Evolutionary conservation across 2,888 invertebrate species (phyloP).

Genomic region (Ceraclea dissimilis): DNA sequence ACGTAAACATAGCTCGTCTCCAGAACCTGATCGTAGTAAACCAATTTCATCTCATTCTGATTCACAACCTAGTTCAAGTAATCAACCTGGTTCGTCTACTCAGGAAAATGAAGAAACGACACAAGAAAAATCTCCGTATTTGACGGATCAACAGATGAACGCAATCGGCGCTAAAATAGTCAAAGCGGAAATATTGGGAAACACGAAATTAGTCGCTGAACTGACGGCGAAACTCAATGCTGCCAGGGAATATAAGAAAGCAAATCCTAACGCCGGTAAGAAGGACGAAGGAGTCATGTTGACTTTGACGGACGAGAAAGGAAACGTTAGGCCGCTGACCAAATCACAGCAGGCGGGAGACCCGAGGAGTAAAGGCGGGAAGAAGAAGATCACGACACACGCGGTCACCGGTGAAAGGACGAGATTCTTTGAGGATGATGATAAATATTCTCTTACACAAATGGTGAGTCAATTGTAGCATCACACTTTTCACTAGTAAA

Average conservation of each 20-base stretch:
- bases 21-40: not conserved
- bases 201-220: constrained; percentile 58
- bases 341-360: constrained; percentile 38
- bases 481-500: not conserved
- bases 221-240: constrained; percentile 67
- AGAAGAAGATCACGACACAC: constrained; percentile 64
- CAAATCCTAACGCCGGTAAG: constrained; percentile 34
- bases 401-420: constrained; percentile 58
- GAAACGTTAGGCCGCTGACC: constrained; percentile 59
- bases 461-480: constrained; percentile 52
- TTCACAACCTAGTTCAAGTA: not conserved
- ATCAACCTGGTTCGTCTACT: no score
- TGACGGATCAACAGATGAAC: constrained; percentile 82
- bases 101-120: constrained; percentile 20
- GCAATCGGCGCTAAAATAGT: constrained; percentile 82
- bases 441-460: constrained; percentile 74
- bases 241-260: constrained; percentile 52
- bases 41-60: not conserved
- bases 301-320: constrained; percentile 59
- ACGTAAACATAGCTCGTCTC: not conserved
- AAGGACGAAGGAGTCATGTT: constrained; percentile 50
- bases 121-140: constrained; percentile 30
- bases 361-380: constrained; percentile 40
- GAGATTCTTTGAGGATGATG: constrained; percentile 85
- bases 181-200: constrained; percentile 91